Evolutionary conservation across 1,140 invertebrate genomes (phyloP).

Genomic region (Zaprionus kolodkinae): DNA sequence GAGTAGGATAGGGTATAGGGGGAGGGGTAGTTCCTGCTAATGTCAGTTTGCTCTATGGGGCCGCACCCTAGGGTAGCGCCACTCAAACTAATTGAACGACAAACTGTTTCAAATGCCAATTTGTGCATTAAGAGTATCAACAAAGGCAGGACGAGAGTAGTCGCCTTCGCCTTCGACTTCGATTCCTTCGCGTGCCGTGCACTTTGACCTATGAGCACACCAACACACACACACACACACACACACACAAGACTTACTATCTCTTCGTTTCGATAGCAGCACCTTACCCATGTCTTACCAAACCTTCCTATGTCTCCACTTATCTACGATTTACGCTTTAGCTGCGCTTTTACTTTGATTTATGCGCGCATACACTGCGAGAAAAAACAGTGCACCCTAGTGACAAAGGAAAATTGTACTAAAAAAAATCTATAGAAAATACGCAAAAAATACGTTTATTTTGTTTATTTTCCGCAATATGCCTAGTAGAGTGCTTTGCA

Average conservation of each 20-base stretch:
- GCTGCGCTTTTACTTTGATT: conserved; percentile 57
- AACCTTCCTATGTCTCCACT: background rate
- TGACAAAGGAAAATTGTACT: no score
- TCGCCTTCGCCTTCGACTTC: background rate
- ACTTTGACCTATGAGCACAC: conserved; percentile 62
- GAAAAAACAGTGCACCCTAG: conserved; percentile 2
- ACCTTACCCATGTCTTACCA: background rate
- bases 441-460: background rate
- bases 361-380: conserved; percentile 5
- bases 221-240: background rate
- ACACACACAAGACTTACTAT: background rate
- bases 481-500: no score
- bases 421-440: no score
- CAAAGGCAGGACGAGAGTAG: conserved; percentile 33
- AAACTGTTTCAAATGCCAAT: conserved; percentile 72
- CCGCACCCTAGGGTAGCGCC: conserved; percentile 53
- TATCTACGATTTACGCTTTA: conserved; percentile 52
- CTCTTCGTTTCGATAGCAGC: background rate
- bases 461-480: background rate
- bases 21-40: background rate
- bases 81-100: conserved; percentile 78
- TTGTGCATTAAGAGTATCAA: conserved; percentile 74
- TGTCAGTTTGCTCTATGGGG: conserved; percentile 13
- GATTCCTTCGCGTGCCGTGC: conserved; percentile 52
- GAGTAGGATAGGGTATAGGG: background rate